Evolutionary conservation across 2,888 invertebrate species (phyloP), one percentile per base, ranked within the genome.

Genomic region (Drosophila engyochracea): DNA sequence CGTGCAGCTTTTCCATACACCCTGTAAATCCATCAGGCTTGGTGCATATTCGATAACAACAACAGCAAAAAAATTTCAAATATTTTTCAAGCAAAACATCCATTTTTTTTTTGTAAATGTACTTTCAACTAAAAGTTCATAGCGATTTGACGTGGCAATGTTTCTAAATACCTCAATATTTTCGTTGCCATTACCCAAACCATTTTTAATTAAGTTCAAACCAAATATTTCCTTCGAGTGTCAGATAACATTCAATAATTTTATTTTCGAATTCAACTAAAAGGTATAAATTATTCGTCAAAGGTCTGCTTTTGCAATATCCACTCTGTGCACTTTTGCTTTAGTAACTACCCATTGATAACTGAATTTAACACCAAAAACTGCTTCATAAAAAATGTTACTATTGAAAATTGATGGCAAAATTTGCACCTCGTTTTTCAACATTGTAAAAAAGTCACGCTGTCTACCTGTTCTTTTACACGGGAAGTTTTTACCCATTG

Each of bases 1-100:
- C 84, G 76, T 81, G 81, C 69, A 61, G 41, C 51, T 33, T 58
- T 51, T 49, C 41, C 6, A 44, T 28, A 41, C 55, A 67, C 75
- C 79, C 75, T 75, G n/a, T n/a, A 51, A 33, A 19, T 4, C 10
- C 6, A 19, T 10, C 2, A n/a, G 5, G 14, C 25, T 12, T 19
- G 6, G 28, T 16, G 35, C 28, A 39, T 39, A 35, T n/a, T 41
- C n/a, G 14, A 19, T 25, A 47, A 16, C 25, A 47, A 47, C 7
- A 25, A 16, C 0, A 25, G 3, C 9, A 25, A 16, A 16, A 14
- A 3, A n/a, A 35, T 22, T 25, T 16, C 47, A 16, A 47, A 44
- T 22, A 22, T 12, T 22, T 44, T 12, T 41, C 22, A 12, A 22
- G 12, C 19, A 12, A 44, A 12, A 22, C 22, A 12, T 44, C 14